Evolutionary conservation across 2,797 vertebrate species (phyloP).

Genomic region (Oophaga sylvatica): DNA sequence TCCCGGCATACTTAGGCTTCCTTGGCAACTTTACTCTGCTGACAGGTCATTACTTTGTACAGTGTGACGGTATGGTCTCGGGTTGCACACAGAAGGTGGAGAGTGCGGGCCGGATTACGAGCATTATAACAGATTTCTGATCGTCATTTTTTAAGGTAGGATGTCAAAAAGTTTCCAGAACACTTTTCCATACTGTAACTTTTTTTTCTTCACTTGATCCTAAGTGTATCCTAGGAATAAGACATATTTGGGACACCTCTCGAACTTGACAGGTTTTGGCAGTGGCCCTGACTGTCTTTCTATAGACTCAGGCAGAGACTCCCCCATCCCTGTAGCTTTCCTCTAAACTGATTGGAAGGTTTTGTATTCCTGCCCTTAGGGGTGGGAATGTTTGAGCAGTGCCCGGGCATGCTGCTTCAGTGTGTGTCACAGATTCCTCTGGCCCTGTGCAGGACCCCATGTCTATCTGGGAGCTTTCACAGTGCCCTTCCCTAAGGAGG

Average conservation of each 20-base stretch:
- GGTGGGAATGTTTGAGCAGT: conserved; percentile 41
- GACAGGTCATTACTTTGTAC: conserved; percentile 13
- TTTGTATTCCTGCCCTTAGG: conserved; percentile 41
- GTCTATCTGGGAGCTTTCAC: conserved; percentile 47
- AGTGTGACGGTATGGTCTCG: neutral
- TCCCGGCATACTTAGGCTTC: conserved; percentile 9
- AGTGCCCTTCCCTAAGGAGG: conserved; percentile 59
- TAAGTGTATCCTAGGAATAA: neutral
- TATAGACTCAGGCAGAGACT: neutral
- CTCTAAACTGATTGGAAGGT: conserved; percentile 18
- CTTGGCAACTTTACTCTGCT: conserved; percentile 39
- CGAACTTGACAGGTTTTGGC: conserved; percentile 6
- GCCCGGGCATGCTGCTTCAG: conserved; percentile 49
- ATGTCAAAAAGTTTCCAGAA: neutral
- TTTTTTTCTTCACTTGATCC: neutral
- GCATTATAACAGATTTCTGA: neutral
- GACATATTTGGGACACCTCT: neutral
- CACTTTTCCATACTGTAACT: neutral
- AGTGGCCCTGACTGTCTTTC: neutral
- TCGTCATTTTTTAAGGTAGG: neutral
- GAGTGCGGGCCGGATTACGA: neutral
- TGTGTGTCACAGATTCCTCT: conserved; percentile 56
- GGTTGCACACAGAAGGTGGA: conserved; percentile 16
- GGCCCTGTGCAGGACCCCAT: conserved; percentile 57
- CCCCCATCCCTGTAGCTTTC: conserved; percentile 15